These are phyloP conservation scores for Meandrina meandrites DNA, from an alignment of 92 coral and sea anemone genomes.

Conservation along the genomic window DNA sequence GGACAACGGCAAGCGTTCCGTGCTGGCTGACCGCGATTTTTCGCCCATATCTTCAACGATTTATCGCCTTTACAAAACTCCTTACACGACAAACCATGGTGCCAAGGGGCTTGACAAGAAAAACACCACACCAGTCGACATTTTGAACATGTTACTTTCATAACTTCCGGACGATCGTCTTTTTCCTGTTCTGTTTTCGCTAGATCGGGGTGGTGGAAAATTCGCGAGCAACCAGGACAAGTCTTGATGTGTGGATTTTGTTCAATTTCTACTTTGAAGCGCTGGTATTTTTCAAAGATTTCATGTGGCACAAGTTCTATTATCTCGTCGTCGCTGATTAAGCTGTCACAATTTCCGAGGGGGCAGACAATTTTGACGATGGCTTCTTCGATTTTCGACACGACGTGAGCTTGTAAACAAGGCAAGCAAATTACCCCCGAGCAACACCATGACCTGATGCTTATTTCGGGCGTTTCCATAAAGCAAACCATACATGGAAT, in stretches of 20 bases:
- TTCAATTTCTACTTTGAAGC: constrained; percentile 77
- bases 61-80: constrained; percentile 83
- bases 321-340: constrained; percentile 63
- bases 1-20: constrained; percentile 88
- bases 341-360: constrained; percentile 77
- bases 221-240: constrained; percentile 87
- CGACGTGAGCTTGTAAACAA: constrained; percentile 74
- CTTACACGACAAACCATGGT: constrained; percentile 77
- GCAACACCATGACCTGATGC: constrained; percentile 69
- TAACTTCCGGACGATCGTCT: constrained; percentile 29
- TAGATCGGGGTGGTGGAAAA: constrained; percentile 46
- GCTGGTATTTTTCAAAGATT: constrained; percentile 59
- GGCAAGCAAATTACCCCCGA: constrained; percentile 65
- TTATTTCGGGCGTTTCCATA: constrained; percentile 59
- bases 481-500: constrained; percentile 81
- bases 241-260: constrained; percentile 80
- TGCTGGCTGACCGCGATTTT: constrained; percentile 74
- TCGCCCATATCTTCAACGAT: constrained; percentile 89
- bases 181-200: constrained; percentile 25
- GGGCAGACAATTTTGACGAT: constrained; percentile 82
- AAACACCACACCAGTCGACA: constrained; percentile 89
- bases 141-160: constrained; percentile 76
- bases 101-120: constrained; percentile 91
- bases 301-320: constrained; percentile 50
- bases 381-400: constrained; percentile 72